Conservation (phyloP, 1,140 invertebrate genomes). For the Nixonia krombeini region DNA sequence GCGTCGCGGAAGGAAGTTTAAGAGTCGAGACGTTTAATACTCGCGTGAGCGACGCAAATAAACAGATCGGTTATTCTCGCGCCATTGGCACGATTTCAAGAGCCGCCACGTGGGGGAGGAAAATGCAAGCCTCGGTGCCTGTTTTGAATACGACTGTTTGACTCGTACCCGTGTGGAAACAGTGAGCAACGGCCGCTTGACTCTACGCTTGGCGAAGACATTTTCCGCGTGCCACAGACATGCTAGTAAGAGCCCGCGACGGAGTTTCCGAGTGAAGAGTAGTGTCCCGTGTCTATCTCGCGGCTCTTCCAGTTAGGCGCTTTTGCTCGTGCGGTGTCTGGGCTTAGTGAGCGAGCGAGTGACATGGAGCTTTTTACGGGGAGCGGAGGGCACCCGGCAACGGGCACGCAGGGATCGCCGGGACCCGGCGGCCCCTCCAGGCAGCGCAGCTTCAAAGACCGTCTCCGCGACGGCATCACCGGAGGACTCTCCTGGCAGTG, state of each 20-base stretch:
- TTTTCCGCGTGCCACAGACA: background rate
- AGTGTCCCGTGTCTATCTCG: background rate
- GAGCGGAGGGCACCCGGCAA: constrained; percentile 31
- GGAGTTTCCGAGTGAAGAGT: constrained; percentile 1
- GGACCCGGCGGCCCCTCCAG: constrained; percentile 53
- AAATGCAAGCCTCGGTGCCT: constrained; percentile 16
- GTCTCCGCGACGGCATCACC: constrained; percentile 81
- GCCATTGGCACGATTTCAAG: constrained; percentile 25
- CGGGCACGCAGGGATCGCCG: constrained; percentile 40
- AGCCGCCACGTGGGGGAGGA: constrained; percentile 12
- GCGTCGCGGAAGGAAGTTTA: background rate
- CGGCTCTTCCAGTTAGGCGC: no score
- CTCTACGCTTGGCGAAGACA: background rate
- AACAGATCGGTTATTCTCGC: constrained; percentile 13
- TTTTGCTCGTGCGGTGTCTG: no score
- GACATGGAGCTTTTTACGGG: constrained; percentile 64
- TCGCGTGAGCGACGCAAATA: constrained; percentile 10
- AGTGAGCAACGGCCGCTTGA: no score
- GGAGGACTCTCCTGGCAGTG: constrained; percentile 84
- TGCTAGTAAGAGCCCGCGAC: background rate
- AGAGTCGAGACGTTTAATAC: background rate
- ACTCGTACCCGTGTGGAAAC: background rate
- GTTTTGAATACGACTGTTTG: background rate
- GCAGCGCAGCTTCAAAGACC: constrained; percentile 76
- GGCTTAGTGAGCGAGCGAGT: background rate